Evolutionary conservation across 2,888 invertebrate genomes (phyloP).

Genomic region (Metalampra italica): DNA sequence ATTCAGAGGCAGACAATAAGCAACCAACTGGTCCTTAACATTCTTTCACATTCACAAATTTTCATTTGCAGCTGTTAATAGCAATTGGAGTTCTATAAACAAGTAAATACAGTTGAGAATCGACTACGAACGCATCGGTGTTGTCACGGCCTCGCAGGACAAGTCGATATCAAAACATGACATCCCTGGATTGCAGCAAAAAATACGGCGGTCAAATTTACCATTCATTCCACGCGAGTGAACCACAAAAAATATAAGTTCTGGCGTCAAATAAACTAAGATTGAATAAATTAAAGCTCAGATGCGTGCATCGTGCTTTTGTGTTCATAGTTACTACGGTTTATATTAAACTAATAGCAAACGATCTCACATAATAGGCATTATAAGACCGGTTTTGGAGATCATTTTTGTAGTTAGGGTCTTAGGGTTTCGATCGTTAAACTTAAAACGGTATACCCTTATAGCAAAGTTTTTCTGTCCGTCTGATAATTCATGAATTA

Average conservation of each 20-base stretch:
- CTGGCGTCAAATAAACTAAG: slow-evolving; percentile 31
- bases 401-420: no score
- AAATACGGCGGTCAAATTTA: slow-evolving; percentile 32
- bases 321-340: slow-evolving; percentile 14
- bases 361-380: slow-evolving; percentile 1
- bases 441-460: no score
- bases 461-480: no score
- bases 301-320: slow-evolving; percentile 29
- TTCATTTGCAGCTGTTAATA: neutral
- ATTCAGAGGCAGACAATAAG: slow-evolving; percentile 21
- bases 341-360: slow-evolving; percentile 14
- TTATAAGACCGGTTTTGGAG: no score
- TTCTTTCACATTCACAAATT: slow-evolving; percentile 6
- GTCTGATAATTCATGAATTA: no score
- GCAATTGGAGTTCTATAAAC: neutral
- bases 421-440: no score
- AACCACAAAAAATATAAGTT: slow-evolving; percentile 34
- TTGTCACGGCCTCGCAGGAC: neutral
- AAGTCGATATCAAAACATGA: slow-evolving; percentile 13
- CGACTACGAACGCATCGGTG: neutral
- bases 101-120: neutral
- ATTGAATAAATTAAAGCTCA: slow-evolving; percentile 43
- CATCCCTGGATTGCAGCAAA: slow-evolving; percentile 15
- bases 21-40: slow-evolving; percentile 17
- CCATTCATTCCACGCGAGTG: slow-evolving; percentile 43